Base-by-base conservation (phyloP, 1,140 invertebrate species). In the Dinoponera quadriceps region DNA sequence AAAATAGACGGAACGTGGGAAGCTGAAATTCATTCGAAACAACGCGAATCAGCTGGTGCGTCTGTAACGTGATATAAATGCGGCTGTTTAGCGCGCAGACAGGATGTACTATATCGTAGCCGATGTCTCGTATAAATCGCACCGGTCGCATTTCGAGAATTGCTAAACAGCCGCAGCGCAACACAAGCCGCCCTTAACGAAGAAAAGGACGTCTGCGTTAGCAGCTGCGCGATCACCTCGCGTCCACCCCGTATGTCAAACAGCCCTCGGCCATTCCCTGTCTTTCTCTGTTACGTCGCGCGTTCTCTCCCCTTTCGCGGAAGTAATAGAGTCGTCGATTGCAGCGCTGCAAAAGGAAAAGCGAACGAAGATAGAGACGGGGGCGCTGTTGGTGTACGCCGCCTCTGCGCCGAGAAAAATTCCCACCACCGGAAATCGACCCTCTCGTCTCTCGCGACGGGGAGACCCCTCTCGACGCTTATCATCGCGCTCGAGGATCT, bases 361-460 rank as follows among this genome's bases (percentile, higher is more conserved):
- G 48, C 66, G 33, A n/a, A 72, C 73, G n/a, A 88, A 83, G 83
- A 87, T 72, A 81, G 87, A 88, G 84, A 88, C 74, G 54, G 72
- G 48, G 13, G 27, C 80, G 68, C 68, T 81, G 71, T 9, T 44
- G 38, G 38, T 9, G 55, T 77, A 63, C 71, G 49, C 75, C 71
- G 80, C 59, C 57, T 57, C 20, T 25, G 22, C 51, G 69, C 72
- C 73, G 65, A 33, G 89, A 88, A 84, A 91, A 90, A 82, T 71
- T 84, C 84, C 86, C 89, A 84, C 90, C 84, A 83, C 66, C 89
- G 90, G 89, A 91, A 90, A 91, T 91, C 84, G 89, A 90, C 77
- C 84, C 82, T 75, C 82, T 82, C 85, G 81, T 84, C 88, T 68
- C 62, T 18, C 38, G 29, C 29, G 9, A 27, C 51, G 75, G 55